Conservation (phyloP, 2,888 invertebrate genomes). For the Penaeus monodon region DNA sequence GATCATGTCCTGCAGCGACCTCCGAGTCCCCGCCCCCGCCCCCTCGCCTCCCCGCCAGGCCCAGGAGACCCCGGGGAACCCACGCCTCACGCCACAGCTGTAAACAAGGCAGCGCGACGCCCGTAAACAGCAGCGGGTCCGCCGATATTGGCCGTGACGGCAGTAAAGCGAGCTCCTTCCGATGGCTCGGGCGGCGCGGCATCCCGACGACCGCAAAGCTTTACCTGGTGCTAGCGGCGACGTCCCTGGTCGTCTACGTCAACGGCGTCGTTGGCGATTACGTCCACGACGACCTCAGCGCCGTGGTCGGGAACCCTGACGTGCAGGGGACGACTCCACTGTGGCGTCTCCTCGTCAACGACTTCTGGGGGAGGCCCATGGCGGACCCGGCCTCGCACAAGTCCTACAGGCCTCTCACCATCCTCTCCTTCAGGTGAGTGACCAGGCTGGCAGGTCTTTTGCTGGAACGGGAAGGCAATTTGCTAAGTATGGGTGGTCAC, state of each 20-base stretch:
- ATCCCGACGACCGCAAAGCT: constrained; percentile 18
- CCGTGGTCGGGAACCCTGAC: constrained; percentile 84
- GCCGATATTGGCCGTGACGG: not conserved
- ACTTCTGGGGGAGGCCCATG: constrained; percentile 93
- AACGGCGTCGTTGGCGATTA: constrained; percentile 85
- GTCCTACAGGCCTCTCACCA: constrained; percentile 87
- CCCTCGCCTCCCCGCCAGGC: not conserved
- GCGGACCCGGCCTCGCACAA: constrained; percentile 85
- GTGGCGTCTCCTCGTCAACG: constrained; percentile 79
- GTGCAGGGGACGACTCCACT: constrained; percentile 78
- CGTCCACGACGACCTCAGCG: constrained; percentile 90
- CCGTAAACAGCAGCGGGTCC: not conserved
- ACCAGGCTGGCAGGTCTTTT: not conserved
- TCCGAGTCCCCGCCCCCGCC: not conserved
- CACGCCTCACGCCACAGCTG: not conserved
- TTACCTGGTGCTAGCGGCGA: constrained; percentile 42
- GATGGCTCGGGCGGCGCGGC: constrained; percentile 10
- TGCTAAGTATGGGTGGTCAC: too few species aligned
- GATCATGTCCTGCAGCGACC: too few species aligned
- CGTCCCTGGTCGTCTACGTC: constrained; percentile 72
- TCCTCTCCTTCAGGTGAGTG: constrained; percentile 86
- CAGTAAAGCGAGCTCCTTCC: not conserved
- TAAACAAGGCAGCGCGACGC: not conserved
- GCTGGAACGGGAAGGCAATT: too few species aligned
- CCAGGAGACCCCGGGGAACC: not conserved